Evolutionary conservation across 2,797 vertebrate genomes (phyloP).

Genomic region (Geotrypetes seraphini): DNA sequence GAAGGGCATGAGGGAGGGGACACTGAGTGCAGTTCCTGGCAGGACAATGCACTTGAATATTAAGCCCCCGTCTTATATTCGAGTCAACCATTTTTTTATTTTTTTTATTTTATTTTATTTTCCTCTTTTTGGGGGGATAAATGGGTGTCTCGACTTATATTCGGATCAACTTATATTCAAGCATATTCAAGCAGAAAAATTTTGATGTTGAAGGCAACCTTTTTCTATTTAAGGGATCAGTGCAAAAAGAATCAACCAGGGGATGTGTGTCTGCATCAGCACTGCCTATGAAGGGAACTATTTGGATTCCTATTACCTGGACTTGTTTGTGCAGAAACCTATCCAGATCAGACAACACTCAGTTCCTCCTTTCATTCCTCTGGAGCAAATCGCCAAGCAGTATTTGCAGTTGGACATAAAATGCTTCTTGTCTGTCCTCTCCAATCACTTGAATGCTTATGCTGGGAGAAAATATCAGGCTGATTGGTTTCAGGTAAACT

Average conservation of each 20-base stretch:
- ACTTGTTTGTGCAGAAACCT: constrained; percentile 48
- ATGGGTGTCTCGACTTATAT: no score
- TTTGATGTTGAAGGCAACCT: no score
- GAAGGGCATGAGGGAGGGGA: no score
- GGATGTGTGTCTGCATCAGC: constrained; percentile 59
- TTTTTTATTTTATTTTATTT: no score
- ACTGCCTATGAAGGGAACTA: constrained; percentile 66
- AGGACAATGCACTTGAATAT: no score
- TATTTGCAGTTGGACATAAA: constrained; percentile 54
- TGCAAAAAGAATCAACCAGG: constrained; percentile 33
- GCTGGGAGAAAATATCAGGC: constrained; percentile 69
- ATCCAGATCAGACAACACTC: constrained; percentile 64
- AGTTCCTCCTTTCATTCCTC: constrained; percentile 70
- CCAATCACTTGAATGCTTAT: constrained; percentile 66
- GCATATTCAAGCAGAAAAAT: no score
- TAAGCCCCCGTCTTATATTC: no score
- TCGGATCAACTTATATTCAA: no score
- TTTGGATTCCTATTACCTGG: constrained; percentile 71
- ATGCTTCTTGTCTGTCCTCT: constrained; percentile 59
- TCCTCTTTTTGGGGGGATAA: no score
- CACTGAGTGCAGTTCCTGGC: no score
- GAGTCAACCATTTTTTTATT: no score
- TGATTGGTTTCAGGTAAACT: constrained; percentile 65
- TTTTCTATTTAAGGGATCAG: constrained; percentile 36
- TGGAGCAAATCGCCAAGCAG: constrained; percentile 50